These are phyloP conservation scores for Netelia inedita DNA, from an alignment of 2,888 invertebrate genomes.

Conservation along the genomic window DNA sequence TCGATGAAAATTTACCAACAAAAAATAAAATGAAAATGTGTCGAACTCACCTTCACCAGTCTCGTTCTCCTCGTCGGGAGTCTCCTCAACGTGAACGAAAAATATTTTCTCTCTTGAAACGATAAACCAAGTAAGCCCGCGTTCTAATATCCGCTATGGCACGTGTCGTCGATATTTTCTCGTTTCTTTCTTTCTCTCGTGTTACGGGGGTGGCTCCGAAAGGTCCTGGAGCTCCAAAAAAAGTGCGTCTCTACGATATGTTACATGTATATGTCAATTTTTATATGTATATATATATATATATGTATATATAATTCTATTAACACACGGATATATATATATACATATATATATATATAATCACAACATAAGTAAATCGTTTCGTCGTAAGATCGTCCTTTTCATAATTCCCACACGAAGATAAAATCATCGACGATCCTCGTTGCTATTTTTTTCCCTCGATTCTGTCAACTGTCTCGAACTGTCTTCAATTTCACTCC, in stretches of 20 bases:
- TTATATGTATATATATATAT: background rate
- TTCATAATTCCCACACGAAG: background rate
- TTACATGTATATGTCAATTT: slow-evolving; percentile 8
- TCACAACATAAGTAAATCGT: background rate
- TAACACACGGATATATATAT: background rate
- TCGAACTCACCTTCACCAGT: slow-evolving; percentile 59
- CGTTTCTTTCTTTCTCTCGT: background rate
- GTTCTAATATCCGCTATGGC: slow-evolving; percentile 48
- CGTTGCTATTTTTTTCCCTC: background rate
- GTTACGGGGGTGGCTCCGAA: slow-evolving; percentile 42
- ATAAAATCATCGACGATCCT: background rate
- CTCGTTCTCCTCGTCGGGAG: slow-evolving; percentile 59
- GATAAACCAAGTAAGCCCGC: background rate
- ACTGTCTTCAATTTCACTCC: slow-evolving; percentile 15
- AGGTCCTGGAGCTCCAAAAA: slow-evolving; percentile 36
- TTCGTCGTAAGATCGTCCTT: background rate
- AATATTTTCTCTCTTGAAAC: background rate
- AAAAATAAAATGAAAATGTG: background rate
- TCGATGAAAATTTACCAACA: background rate
- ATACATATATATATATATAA: background rate
- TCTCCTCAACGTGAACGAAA: slow-evolving; percentile 41
- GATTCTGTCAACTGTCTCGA: background rate
- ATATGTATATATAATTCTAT: background rate
- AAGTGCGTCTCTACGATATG: slow-evolving; percentile 21
- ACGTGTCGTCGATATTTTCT: slow-evolving; percentile 38